Base-by-base conservation (phyloP, 2,113 vertebrate genomes). In the Mirounga angustirostris region DNA sequence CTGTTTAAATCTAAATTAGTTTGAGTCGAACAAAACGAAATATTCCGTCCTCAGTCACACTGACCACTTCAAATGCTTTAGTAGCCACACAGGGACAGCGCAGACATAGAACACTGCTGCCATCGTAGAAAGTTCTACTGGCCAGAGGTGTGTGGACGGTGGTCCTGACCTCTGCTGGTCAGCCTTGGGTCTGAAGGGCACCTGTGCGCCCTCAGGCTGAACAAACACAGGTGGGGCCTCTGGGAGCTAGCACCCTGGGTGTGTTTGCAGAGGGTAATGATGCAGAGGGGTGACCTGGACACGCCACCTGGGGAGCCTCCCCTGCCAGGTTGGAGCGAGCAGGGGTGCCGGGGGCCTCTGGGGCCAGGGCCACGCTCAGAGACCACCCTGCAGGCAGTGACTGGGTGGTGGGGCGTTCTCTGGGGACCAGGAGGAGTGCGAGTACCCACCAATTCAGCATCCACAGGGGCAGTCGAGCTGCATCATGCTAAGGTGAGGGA, bases 211-310 rank as follows among this genome's bases (percentile, higher is more conserved):
- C 93, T 83, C 14, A 11, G 76, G 80, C 80, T 26, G 83, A 94
- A 43, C 93, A 95, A 67, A 95, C 95, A 93, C 65, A 78, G 87
- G 95, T 67, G 82, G 76, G 82, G 89, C 84, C 2, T 58, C 92
- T 21, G 43, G 40, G 65, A 84, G 56, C 56, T 24, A 74, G 50
- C 78, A 5, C 30, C 26, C 84, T 18, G 73, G 81, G 63, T 0
- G 1, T 92, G 94, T 95, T 79, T 90, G 61, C 81, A 26, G 69
- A 95, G 74, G 83, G 65, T 69, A 73, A 74, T 92, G 96, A 90
- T 0, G 21, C 3, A 0, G 91, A 81, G 19, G 56, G 82, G 78
- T 69, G 26, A 50, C 92, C 59, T 54, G 73, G 81, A 92, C 54
- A 18, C 3, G 1, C 78, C 18, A 7, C 36, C 76, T 24, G 0